Evolutionary conservation across 1,140 invertebrate species (phyloP).

Genomic region (Aphelenchoides besseyi): DNA sequence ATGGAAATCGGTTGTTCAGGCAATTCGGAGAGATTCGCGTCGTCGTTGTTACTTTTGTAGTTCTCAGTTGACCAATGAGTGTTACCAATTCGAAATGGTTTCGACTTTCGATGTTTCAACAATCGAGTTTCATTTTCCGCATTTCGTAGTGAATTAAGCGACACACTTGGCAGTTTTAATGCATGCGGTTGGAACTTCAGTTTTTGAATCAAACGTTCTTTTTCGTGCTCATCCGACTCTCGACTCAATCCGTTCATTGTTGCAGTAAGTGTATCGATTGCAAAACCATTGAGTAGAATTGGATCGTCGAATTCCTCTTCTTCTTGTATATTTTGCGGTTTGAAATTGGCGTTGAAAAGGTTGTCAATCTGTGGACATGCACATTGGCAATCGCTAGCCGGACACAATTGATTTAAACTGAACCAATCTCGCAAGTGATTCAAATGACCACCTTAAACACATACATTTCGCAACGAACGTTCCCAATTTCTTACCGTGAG

Average conservation of each 20-base stretch:
- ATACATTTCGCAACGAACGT: constrained; percentile 28
- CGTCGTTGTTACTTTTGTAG: no score
- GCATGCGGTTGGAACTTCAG: background rate
- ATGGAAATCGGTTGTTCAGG: no score
- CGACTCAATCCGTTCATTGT: background rate
- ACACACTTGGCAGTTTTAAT: background rate
- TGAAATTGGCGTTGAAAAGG: constrained; percentile 7
- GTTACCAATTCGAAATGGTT: no score
- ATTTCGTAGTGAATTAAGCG: no score
- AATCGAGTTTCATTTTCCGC: no score
- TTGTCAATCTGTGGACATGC: constrained; percentile 12
- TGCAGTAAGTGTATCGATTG: background rate
- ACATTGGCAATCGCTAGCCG: constrained; percentile 11
- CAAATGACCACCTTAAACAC: constrained; percentile 41
- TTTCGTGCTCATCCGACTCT: background rate
- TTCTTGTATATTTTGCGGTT: background rate
- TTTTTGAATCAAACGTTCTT: background rate
- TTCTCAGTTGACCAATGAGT: no score
- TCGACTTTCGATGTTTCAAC: no score
- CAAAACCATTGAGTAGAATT: background rate
- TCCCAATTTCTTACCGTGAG: background rate
- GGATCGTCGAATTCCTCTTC: background rate
- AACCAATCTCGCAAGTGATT: constrained; percentile 30
- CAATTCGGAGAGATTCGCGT: no score
- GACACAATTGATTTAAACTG: constrained; percentile 1